Evolutionary conservation across 2,797 vertebrate genomes (phyloP), one percentile per base, ranked within the genome.

Genomic region (Phoxinus dragarum): DNA sequence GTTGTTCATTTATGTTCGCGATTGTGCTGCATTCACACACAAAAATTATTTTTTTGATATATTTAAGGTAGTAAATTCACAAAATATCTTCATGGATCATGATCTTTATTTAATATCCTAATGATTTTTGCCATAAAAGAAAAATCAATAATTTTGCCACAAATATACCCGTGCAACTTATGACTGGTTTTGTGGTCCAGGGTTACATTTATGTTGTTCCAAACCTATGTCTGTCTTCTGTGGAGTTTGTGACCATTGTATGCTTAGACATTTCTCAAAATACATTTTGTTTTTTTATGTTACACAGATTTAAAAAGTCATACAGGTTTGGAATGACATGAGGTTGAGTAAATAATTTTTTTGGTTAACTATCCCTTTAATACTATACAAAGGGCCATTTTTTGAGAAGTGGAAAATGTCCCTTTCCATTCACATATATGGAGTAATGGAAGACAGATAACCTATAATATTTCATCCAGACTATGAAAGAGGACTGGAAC

Each of bases 401-500:
- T 31, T 3, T 7, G 2, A 31, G 14, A 54, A 27, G 80, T 54
- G 47, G 5, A 21, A 71, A 23, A 31, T 34, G 8, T 49, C 59
- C 59, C 42, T 34, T 23, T 64, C 14, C 27, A 56, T 34, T 42
- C 14, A 59, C 5, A 83, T 82, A 42, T 34, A 36, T 16, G 42
- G 40, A 82, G n/a, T 1, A 17, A 61, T 52, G 14, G 23, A 52
- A 52, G 44, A 76, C 23, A 31, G 59, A 67, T 67, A 78, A 61
- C 36, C 11, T 75, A 19, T 67, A 76, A 84, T 76, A 76, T 84
- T 84, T 84, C 61, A 40, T 85, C 31, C 75, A 44, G 76, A 44
- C 44, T 14, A 78, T 68, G 56, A 40, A 80, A 38, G 68, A 56
- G 27, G 12, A 27, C 56, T 77, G 78, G 31, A 86, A 59, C 67